Evolutionary conservation across 1,140 invertebrate species (phyloP).

Genomic region (Procambarus clarkii): DNA sequence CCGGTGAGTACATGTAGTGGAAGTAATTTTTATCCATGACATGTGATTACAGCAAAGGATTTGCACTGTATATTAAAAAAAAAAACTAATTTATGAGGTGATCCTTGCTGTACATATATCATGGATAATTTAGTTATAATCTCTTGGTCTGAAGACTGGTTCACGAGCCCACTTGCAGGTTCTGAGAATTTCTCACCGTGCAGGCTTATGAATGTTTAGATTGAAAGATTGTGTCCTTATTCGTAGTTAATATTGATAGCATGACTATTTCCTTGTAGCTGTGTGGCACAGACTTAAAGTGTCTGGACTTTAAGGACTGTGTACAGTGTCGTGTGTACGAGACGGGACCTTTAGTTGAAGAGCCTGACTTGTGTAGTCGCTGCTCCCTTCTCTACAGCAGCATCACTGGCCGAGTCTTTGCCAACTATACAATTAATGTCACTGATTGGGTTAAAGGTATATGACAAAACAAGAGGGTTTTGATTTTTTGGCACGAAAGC

Average conservation of each 20-base stretch:
- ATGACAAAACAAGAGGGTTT: not conserved
- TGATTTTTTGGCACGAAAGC: not conserved
- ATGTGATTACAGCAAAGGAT: not conserved
- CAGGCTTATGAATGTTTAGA: not conserved
- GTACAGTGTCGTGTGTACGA: conserved; percentile 93
- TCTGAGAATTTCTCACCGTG: not conserved
- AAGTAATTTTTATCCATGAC: not conserved
- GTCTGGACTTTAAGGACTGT: conserved; percentile 91
- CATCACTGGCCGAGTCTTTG: conserved; percentile 50
- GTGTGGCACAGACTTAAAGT: conserved; percentile 76
- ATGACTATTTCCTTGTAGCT: conserved; percentile 53
- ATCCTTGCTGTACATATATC: not conserved
- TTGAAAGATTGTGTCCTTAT: not conserved
- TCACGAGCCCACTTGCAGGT: not conserved
- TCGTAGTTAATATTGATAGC: conserved; percentile 33
- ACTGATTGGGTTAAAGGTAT: conserved; percentile 70
- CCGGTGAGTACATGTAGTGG: conserved; percentile 20
- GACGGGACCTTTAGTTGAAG: conserved; percentile 84
- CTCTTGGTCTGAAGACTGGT: not conserved
- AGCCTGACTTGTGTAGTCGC: conserved; percentile 75
- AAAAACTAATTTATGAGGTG: not conserved
- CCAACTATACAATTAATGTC: conserved; percentile 70
- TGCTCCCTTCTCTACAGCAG: conserved; percentile 67
- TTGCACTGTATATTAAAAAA: not conserved
- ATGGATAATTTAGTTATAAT: not conserved